These are phyloP conservation scores for Idaea biselata DNA, from an alignment of 2,888 invertebrate genomes.

Conservation along the genomic window DNA sequence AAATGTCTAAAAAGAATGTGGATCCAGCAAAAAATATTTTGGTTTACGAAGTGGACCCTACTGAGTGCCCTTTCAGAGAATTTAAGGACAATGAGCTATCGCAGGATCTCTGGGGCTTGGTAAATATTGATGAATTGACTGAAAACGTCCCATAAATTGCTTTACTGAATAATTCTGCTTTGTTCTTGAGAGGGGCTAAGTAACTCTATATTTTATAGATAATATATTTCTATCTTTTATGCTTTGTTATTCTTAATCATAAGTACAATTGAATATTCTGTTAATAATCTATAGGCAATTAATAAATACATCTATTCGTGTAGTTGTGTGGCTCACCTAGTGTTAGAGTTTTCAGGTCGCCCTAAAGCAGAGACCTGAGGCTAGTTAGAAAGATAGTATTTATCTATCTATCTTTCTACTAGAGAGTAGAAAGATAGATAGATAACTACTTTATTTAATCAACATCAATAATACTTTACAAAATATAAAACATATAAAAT, in stretches of 20 bases:
- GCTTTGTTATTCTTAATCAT: neutral
- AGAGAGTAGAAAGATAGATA: no score
- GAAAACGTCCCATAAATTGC: neutral
- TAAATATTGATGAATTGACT: conserved; percentile 24
- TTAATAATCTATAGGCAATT: no score
- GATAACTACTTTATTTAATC: no score
- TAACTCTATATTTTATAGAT: neutral
- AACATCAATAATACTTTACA: no score
- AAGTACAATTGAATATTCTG: neutral
- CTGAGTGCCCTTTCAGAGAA: conserved; percentile 68
- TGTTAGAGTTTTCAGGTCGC: no score
- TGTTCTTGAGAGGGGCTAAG: neutral
- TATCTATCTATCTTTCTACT: no score
- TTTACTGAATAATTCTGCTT: neutral
- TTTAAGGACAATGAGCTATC: conserved; percentile 63
- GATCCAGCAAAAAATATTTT: conserved; percentile 28
- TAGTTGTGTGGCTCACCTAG: no score
- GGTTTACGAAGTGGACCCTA: conserved; percentile 38
- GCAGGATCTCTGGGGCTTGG: conserved; percentile 65
- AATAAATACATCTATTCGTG: no score
- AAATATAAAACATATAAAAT: no score
- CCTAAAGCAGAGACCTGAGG: no score
- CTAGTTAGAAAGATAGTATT: no score
- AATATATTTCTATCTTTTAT: neutral
- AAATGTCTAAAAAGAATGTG: conserved; percentile 34